A percentile compares a stretch with the other conserved stretches of the same genome.
These are phyloP conservation scores for Silurus lanzhouensis DNA, from an alignment of 2,797 vertebrate genomes.

Conservation along the genomic window DNA sequence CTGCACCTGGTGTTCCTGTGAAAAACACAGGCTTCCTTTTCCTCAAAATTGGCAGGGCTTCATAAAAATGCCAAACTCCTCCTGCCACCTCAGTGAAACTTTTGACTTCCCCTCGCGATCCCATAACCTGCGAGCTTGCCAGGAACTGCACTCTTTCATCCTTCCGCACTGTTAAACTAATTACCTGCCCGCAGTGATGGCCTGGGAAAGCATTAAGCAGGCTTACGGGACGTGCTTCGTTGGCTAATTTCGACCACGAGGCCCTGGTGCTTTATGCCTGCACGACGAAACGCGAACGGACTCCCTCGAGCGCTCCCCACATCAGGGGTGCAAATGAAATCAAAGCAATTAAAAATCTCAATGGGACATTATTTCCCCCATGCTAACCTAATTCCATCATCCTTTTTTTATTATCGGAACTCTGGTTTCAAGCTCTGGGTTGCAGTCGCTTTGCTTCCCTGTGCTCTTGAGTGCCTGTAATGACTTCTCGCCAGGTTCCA, in stretches of 20 bases:
- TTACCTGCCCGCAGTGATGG: slow-evolving; percentile 67
- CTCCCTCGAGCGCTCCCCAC: slow-evolving; percentile 8
- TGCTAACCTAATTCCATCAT: slow-evolving; percentile 20
- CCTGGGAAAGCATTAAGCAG: slow-evolving; percentile 66
- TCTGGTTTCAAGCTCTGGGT: slow-evolving; percentile 4
- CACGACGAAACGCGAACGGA: slow-evolving; percentile 6
- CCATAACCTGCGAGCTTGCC: slow-evolving; percentile 64
- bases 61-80: slow-evolving; percentile 38
- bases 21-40: slow-evolving; percentile 25
- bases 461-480: slow-evolving; percentile 22
- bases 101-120: slow-evolving; percentile 64
- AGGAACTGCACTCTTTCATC: slow-evolving; percentile 68
- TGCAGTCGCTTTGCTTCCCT: slow-evolving; percentile 26
- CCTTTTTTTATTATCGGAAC: neutral
- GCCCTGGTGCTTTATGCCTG: slow-evolving; percentile 25
- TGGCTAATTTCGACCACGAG: slow-evolving; percentile 28
- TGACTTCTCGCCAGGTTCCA: slow-evolving; percentile 8
- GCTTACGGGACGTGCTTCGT: slow-evolving; percentile 43
- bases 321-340: slow-evolving; percentile 48
- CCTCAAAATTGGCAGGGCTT: slow-evolving; percentile 28
- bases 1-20: slow-evolving; percentile 18
- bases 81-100: slow-evolving; percentile 57
- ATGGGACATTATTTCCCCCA: slow-evolving; percentile 15
- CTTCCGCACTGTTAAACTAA: slow-evolving; percentile 71
- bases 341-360: slow-evolving; percentile 47